phyloP scores from a whole-genome alignment of 2,113 vertebrate genomes.

The Alligator sinensis region DNA sequence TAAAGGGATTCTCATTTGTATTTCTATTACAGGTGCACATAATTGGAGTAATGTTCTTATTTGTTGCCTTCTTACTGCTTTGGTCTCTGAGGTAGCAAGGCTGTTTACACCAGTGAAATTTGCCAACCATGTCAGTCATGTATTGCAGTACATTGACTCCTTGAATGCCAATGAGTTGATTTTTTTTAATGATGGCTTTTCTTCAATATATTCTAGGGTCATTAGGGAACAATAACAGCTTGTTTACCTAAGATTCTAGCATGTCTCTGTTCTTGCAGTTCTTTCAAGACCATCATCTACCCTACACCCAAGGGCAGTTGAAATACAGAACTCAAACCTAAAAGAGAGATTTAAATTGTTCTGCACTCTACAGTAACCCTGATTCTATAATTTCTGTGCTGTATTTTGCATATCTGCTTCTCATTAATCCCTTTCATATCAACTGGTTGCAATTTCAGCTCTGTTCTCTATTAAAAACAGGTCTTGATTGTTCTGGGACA shows the following conservation, averaged over 20 bases:
- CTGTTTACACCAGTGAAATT: not conserved
- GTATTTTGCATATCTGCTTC: not conserved
- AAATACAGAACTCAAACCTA: not conserved
- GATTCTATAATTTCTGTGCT: not conserved
- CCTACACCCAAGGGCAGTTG: not conserved
- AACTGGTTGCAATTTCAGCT: not conserved
- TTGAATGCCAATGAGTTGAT: not conserved
- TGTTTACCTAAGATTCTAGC: not conserved
- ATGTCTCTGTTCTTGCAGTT: not conserved
- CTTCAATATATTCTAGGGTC: not conserved
- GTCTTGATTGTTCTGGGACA: not conserved
- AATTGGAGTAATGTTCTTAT: not conserved
- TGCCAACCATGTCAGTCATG: not conserved
- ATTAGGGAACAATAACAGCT: not conserved
- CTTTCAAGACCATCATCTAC: not conserved
- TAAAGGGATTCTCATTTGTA: not conserved
- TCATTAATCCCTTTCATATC: not conserved
- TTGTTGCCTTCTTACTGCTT: not conserved
- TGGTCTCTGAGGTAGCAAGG: not conserved
- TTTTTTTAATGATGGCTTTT: not conserved
- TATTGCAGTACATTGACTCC: not conserved
- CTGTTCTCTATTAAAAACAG: not conserved
- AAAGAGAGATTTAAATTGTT: not conserved
- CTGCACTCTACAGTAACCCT: not conserved
- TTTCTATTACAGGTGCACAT: not conserved